phyloP scores from a whole-genome alignment of 2,113 vertebrate genomes.

The Myanophis thanlyinensis region DNA sequence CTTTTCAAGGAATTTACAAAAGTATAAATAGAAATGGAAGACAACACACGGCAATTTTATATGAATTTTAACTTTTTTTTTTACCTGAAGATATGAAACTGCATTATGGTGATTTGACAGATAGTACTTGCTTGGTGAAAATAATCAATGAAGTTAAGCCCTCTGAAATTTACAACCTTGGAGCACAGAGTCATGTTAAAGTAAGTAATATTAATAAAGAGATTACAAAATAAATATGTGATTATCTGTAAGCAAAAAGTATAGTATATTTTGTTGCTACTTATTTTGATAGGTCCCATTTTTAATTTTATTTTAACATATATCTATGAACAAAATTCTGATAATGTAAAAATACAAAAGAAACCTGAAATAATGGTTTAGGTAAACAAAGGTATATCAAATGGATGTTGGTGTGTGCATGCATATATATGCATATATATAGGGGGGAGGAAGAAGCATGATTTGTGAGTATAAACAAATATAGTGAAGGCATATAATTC shows the following conservation, averaged over 20 bases:
- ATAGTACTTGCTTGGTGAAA: conserved; percentile 98
- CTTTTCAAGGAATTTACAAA: background rate
- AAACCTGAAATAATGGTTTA: background rate
- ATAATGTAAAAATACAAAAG: background rate
- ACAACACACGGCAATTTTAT: background rate
- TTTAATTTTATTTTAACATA: background rate
- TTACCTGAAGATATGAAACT: conserved; percentile 89
- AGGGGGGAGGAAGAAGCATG: background rate
- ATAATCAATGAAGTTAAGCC: conserved; percentile 96
- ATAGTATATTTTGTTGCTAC: background rate
- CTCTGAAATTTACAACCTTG: conserved; percentile 95
- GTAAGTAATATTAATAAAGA: conserved; percentile 65
- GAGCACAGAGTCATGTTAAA: conserved; percentile 97
- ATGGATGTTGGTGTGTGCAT: background rate
- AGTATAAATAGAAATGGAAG: background rate
- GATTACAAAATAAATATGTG: background rate
- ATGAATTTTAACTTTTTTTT: conserved; percentile 43
- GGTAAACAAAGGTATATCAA: background rate
- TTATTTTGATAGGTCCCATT: background rate
- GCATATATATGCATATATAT: background rate
- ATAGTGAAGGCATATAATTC: background rate
- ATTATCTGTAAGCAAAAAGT: background rate
- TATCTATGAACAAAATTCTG: background rate
- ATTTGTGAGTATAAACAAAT: background rate
- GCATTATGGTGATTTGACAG: conserved; percentile 96